Evolutionary conservation across 2,888 invertebrate genomes (phyloP).

Genomic region (Apoda limacodes): DNA sequence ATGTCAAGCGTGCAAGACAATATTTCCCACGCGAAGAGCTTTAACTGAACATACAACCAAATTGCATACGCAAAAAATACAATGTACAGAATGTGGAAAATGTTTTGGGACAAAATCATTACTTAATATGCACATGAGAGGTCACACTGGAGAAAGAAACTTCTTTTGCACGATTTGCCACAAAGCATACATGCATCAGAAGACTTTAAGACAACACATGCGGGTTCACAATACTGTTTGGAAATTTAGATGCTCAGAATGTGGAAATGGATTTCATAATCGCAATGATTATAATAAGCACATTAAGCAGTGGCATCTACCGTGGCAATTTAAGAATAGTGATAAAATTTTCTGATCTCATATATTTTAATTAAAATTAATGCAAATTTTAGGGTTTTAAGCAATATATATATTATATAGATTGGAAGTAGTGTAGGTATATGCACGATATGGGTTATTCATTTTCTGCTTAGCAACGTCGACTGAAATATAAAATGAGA

Average conservation of each 20-base stretch:
- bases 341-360: conserved; percentile 44
- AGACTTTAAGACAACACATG: conserved; percentile 55
- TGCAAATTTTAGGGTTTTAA: too few species aligned
- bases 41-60: conserved; percentile 56
- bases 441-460: too few species aligned
- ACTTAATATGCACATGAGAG: conserved; percentile 49
- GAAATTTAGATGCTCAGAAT: conserved; percentile 46
- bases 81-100: conserved; percentile 51
- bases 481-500: too few species aligned
- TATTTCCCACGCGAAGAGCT: conserved; percentile 45
- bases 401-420: too few species aligned
- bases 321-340: conserved; percentile 44
- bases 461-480: too few species aligned
- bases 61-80: conserved; percentile 48
- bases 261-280: conserved; percentile 47
- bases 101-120: conserved; percentile 51
- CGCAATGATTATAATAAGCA: conserved; percentile 51
- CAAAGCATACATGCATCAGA: conserved; percentile 56
- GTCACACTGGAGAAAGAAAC: conserved; percentile 53
- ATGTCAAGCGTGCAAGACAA: conserved; percentile 42
- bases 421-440: too few species aligned
- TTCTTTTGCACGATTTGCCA: conserved; percentile 50
- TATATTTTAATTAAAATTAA: too few species aligned
- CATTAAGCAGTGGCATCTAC: conserved; percentile 56
- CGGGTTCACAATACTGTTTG: conserved; percentile 42